Evolutionary conservation across 2,797 vertebrate genomes (phyloP), one percentile per base, ranked within the genome.

Genomic region (Falco naumanni): DNA sequence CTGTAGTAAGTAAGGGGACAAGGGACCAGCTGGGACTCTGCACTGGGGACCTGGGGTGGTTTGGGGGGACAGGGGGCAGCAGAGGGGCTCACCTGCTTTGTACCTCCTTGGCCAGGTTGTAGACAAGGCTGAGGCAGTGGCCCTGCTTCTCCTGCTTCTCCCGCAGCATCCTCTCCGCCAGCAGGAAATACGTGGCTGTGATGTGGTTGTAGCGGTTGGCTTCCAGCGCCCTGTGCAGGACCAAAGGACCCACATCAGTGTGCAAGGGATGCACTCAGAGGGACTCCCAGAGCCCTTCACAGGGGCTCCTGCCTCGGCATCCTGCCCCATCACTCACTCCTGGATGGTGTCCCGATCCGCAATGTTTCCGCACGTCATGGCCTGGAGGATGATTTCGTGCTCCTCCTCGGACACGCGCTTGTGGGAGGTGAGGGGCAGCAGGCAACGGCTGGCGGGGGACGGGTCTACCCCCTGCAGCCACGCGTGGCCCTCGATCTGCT

Each of bases 401-500:
- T 98, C 98, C 74, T 98, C 98, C 70, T 96, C 54, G 1, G 97
- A 98, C 45, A 98, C 95, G 2, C 97, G 97, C 88, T 96, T 97
- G 96, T 98, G 97, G 8, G 98, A 98, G 21, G 98, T 97, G 95
- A 98, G 97, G 5, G 98, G 98, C 25, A 98, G 97, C 26, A 98
- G 97, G 87, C 97, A 98, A 17, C 97, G 98, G 89, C 98, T 98
- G 60, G 98, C 97, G 1, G 99, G 98, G 28, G 98, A 98, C 1
- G 98, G 96, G 53, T 99, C 98, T 87, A 99, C 96, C 3, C 98
- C 99, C 94, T 98, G 98, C 81, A 99, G 98, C 99, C 99, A 99
- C 4, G 91, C 4, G 29, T 99, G 99, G 76, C 97, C 91, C 95
- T 99, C 98, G 4, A 99, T 99, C 93, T 99, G 97, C 60, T 98